Evolutionary conservation across 1,140 invertebrate genomes (phyloP).

Genomic region (Polyergus mexicanus): DNA sequence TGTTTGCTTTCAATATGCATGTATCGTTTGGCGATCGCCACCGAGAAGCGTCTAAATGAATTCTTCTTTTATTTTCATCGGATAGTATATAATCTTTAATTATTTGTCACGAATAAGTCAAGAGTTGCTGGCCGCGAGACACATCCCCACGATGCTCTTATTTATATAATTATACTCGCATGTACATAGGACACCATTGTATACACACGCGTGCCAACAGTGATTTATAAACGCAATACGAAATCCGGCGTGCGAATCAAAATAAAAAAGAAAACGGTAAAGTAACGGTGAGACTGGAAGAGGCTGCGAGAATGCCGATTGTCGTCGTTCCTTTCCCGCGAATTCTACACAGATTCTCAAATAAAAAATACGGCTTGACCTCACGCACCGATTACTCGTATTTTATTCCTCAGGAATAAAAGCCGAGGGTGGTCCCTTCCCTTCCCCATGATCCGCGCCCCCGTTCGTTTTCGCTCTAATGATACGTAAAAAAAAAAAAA

Average conservation of each 20-base stretch:
- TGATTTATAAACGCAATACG: slow-evolving; percentile 56
- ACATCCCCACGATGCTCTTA: slow-evolving; percentile 33
- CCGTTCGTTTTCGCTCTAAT: slow-evolving; percentile 43
- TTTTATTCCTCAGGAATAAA: slow-evolving; percentile 62
- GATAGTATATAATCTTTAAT: slow-evolving; percentile 41
- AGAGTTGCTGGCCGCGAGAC: slow-evolving; percentile 23
- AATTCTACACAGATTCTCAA: slow-evolving; percentile 53
- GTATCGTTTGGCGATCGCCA: slow-evolving; percentile 19
- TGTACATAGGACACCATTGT: slow-evolving; percentile 43
- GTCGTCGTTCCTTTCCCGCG: slow-evolving; percentile 27
- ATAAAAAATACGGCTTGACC: slow-evolving; percentile 44
- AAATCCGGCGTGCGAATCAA: slow-evolving; percentile 41
- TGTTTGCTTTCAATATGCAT: slow-evolving; percentile 68
- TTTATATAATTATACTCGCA: slow-evolving; percentile 46
- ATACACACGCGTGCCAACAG: slow-evolving; percentile 10
- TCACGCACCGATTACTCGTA: slow-evolving; percentile 48
- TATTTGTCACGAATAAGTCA: slow-evolving; percentile 4
- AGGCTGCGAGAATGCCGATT: slow-evolving; percentile 27
- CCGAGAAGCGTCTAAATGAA: slow-evolving; percentile 3
- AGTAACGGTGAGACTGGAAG: slow-evolving; percentile 16
- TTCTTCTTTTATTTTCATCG: slow-evolving; percentile 14
- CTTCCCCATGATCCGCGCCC: background rate
- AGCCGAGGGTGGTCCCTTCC: slow-evolving; percentile 26
- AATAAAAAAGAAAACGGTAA: background rate
- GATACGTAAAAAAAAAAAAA: slow-evolving; percentile 18